A percentile compares a stretch with the other conserved stretches of the same genome.
Conservation (phyloP, 2,797 vertebrate genomes). For the Acipenser oxyrinchus region DNA sequence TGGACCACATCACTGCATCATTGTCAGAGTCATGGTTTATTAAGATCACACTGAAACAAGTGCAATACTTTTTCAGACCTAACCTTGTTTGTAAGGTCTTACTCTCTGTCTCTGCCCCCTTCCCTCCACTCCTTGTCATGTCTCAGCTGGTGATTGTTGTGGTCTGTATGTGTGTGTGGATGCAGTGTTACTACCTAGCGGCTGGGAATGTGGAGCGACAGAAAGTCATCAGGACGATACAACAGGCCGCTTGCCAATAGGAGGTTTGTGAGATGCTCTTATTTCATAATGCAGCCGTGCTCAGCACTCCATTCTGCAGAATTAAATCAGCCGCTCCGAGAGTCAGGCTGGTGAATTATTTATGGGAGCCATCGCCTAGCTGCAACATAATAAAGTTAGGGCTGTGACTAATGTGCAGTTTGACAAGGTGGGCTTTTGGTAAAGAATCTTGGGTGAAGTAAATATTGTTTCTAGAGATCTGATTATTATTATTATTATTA, state of each 20-base stretch:
- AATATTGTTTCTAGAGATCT: conserved; percentile 67
- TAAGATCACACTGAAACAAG: neutral
- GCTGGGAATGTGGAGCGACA: conserved; percentile 31
- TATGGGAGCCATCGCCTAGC: conserved; percentile 58
- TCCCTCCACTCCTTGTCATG: conserved; percentile 23
- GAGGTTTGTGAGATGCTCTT: conserved; percentile 46
- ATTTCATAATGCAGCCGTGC: conserved; percentile 41
- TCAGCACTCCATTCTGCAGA: conserved; percentile 59
- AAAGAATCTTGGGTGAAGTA: conserved; percentile 52
- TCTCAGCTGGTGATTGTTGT: conserved; percentile 45
- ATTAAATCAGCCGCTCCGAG: conserved; percentile 68
- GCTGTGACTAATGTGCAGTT: conserved; percentile 62
- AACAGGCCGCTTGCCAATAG: conserved; percentile 55
- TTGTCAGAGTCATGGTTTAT: neutral
- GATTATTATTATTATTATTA: conserved; percentile 58
- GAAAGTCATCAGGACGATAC: conserved; percentile 43
- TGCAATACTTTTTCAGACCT: neutral
- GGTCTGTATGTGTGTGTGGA: conserved; percentile 31
- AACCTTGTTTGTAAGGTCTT: conserved; percentile 2
- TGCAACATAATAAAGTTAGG: conserved; percentile 68
- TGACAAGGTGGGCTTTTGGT: conserved; percentile 68
- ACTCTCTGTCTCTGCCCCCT: conserved; percentile 18
- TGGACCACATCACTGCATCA: neutral
- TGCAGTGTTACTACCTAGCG: conserved; percentile 52
- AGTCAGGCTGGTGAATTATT: conserved; percentile 70